These are phyloP conservation scores for Archocentrus centrarchus DNA, from an alignment of 2,113 vertebrate genomes.

Conservation along the genomic window DNA sequence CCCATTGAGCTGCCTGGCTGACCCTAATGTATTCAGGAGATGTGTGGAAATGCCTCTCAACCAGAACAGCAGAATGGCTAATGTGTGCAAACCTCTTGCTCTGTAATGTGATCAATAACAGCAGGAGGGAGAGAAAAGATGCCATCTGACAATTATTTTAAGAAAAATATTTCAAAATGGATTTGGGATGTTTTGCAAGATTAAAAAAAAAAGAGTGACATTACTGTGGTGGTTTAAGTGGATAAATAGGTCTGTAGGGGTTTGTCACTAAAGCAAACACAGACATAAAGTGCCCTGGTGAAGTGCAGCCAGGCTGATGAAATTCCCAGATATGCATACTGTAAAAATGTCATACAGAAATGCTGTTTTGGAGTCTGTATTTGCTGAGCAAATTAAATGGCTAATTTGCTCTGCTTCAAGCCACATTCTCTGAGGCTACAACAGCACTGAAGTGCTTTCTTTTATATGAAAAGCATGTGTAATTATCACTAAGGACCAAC, in stretches of 20 bases:
- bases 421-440: not conserved
- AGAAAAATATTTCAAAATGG: not conserved
- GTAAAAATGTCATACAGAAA: not conserved
- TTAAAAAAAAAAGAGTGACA: constrained; percentile 9
- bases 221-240: constrained; percentile 45
- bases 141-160: not conserved
- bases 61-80: constrained; percentile 27
- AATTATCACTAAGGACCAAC: constrained; percentile 43
- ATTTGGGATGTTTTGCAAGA: not conserved
- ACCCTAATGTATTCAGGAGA: constrained; percentile 55
- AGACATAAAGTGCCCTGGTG: constrained; percentile 32
- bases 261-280: constrained; percentile 48
- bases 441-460: not conserved
- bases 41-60: constrained; percentile 53
- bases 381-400: constrained; percentile 22
- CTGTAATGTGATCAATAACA: not conserved
- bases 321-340: constrained; percentile 9
- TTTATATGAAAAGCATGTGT: constrained; percentile 17
- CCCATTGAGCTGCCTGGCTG: constrained; percentile 24
- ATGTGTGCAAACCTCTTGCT: constrained; percentile 14
- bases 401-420: constrained; percentile 5
- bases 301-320: constrained; percentile 19
- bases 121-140: not conserved
- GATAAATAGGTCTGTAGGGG: constrained; percentile 45
- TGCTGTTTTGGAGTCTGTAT: constrained; percentile 14